Evolutionary conservation across 2,113 vertebrate species (phyloP).

Genomic region (Poeciliopsis prolifica): DNA sequence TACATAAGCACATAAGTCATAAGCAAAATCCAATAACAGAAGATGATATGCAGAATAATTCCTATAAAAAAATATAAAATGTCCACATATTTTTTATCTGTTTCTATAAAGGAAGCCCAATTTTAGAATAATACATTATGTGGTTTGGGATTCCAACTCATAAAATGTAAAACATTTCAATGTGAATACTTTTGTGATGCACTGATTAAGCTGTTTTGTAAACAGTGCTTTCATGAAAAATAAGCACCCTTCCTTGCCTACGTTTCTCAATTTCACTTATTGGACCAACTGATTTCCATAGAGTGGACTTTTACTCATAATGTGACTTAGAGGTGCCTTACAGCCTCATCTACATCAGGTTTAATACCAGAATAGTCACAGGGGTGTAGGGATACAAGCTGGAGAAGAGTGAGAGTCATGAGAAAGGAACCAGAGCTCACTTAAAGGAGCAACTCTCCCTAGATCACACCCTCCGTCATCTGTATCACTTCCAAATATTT

Average conservation of each 20-base stretch:
- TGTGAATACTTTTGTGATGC: too few species aligned
- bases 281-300: conserved; percentile 5
- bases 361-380: conserved; percentile 22
- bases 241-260: neutral
- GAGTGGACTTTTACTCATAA: neutral
- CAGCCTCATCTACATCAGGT: conserved; percentile 5
- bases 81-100: too few species aligned
- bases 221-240: neutral
- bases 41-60: too few species aligned
- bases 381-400: conserved; percentile 31
- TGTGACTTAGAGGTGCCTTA: conserved; percentile 3
- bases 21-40: too few species aligned
- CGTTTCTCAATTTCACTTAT: neutral
- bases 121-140: too few species aligned
- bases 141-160: too few species aligned
- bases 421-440: conserved; percentile 43
- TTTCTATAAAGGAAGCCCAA: too few species aligned
- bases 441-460: conserved; percentile 37
- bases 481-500: conserved; percentile 61
- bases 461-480: conserved; percentile 46
- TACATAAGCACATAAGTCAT: too few species aligned
- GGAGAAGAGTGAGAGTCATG: conserved; percentile 34
- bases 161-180: too few species aligned
- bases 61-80: too few species aligned
- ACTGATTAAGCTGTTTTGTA: conserved; percentile 15